Evolutionary conservation across 2,113 vertebrate species (phyloP).

Genomic region (Grus americana): DNA sequence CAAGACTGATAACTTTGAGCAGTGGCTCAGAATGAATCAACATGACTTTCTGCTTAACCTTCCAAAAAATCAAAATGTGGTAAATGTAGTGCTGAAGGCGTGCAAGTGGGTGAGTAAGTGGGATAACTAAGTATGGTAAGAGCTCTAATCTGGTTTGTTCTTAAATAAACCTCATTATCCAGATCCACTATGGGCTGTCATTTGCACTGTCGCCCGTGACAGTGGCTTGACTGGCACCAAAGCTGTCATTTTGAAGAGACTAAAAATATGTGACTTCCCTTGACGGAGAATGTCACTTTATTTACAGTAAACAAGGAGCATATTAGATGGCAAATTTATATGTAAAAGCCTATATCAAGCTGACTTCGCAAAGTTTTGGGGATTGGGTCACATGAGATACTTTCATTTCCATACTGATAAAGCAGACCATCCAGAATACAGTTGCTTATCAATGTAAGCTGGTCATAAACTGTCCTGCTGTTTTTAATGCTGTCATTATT

Average conservation of each 20-base stretch:
- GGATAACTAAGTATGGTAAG: neutral
- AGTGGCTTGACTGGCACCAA: neutral
- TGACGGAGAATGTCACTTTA: neutral
- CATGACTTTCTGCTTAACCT: neutral
- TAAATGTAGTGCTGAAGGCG: neutral
- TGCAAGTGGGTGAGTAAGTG: neutral
- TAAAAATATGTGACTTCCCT: neutral
- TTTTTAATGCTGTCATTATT: neutral
- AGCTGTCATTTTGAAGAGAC: neutral
- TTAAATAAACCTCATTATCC: neutral
- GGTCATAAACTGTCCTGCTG: neutral
- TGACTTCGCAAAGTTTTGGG: neutral
- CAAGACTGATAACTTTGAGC: neutral
- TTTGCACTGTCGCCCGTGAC: neutral
- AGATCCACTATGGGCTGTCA: neutral
- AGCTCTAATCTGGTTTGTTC: neutral
- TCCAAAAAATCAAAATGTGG: neutral
- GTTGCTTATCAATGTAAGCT: neutral
- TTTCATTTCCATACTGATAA: neutral
- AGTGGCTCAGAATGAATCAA: neutral
- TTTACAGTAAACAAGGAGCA: neutral
- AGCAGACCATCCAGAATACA: neutral
- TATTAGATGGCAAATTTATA: neutral
- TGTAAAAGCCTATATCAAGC: neutral
- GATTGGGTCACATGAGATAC: neutral